Evolutionary conservation across 2,888 invertebrate genomes (phyloP).

Genomic region (Drosophila birchii): DNA sequence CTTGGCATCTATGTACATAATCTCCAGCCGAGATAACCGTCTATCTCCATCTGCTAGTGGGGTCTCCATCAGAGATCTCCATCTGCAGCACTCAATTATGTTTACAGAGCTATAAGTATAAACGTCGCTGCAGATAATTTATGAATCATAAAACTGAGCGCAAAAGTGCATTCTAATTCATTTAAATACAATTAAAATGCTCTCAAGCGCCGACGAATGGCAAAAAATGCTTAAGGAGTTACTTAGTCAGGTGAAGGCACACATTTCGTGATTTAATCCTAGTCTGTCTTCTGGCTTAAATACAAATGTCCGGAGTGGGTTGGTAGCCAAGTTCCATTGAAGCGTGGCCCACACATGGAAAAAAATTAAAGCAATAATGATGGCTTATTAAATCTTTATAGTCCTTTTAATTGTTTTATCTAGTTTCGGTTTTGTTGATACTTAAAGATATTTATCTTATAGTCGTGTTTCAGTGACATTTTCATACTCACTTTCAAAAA

Average conservation of each 20-base stretch:
- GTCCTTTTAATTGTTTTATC: background rate
- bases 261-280: conserved; percentile 32
- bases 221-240: conserved; percentile 14
- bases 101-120: conserved; percentile 24
- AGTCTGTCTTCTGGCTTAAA: conserved; percentile 13
- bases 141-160: conserved; percentile 57
- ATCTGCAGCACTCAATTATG: conserved; percentile 35
- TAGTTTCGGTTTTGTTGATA: background rate
- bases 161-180: conserved; percentile 67
- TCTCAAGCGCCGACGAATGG: conserved; percentile 5
- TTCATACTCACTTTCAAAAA: conserved; percentile 1
- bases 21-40: conserved; percentile 24
- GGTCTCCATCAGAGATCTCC: conserved; percentile 25
- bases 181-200: conserved; percentile 63
- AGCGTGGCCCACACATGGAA: conserved; percentile 20
- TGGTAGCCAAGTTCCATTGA: conserved; percentile 11
- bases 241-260: conserved; percentile 25
- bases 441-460: background rate
- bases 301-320: conserved; percentile 26
- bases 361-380: background rate
- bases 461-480: background rate
- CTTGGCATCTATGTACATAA: conserved; percentile 1
- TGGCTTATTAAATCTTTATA: background rate
- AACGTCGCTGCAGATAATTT: conserved; percentile 50
- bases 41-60: conserved; percentile 25